A percentile compares a stretch with the other conserved stretches of the same genome.
Evolutionary conservation across 1,140 invertebrate genomes (phyloP).

Genomic region (Lysiphlebus fabarum): DNA sequence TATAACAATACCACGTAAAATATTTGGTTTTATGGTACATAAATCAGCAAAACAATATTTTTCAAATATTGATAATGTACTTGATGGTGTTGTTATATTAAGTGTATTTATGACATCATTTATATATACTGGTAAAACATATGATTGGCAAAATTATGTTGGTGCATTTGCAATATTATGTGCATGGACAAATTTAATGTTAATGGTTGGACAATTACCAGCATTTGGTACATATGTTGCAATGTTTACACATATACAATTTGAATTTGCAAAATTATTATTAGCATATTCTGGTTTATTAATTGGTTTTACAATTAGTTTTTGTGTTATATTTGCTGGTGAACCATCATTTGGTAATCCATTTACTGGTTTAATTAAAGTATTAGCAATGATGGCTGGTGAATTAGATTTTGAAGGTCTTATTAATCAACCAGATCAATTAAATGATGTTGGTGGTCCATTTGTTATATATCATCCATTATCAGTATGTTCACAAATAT

Average conservation of each 20-base stretch:
- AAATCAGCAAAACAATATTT: conserved; percentile 61
- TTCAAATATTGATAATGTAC: conserved; percentile 61
- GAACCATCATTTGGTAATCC: conserved; percentile 62
- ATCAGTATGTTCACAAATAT: conserved; percentile 61
- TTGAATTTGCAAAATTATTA: conserved; percentile 63
- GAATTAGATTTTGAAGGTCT: conserved; percentile 65
- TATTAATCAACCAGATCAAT: conserved; percentile 54
- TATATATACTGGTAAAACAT: conserved; percentile 50
- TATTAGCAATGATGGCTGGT: conserved; percentile 68
- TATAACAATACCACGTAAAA: conserved; percentile 59
- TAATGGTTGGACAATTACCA: conserved; percentile 65
- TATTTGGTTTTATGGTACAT: conserved; percentile 60
- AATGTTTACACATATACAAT: conserved; percentile 66
- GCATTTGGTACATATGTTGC: conserved; percentile 66
- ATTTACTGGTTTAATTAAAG: conserved; percentile 61
- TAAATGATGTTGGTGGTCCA: conserved; percentile 34
- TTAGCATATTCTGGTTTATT: conserved; percentile 63
- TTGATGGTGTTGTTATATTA: conserved; percentile 60
- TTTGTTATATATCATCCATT: conserved; percentile 50
- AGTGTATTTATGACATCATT: conserved; percentile 59
- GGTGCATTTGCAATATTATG: conserved; percentile 64
- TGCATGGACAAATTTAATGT: conserved; percentile 65
- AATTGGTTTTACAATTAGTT: conserved; percentile 65
- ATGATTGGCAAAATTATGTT: conserved; percentile 63
- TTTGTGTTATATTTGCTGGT: conserved; percentile 64